Conservation (phyloP, 2,797 vertebrate genomes). For the Hemitrygon akajei region DNA sequence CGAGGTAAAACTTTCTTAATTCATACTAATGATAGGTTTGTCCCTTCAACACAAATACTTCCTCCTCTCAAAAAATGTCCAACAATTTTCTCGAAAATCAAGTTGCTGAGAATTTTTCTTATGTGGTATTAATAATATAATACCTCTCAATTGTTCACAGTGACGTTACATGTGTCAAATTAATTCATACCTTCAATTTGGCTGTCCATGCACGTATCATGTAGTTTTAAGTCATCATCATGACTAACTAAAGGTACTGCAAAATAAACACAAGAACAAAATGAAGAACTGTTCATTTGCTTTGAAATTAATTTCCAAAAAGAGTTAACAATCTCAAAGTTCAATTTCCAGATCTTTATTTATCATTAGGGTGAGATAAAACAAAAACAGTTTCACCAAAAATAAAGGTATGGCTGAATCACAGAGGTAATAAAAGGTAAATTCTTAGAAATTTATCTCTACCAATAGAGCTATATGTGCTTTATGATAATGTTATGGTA, state of each 20-base stretch:
- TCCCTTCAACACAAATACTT: not conserved
- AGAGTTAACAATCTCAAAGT: not conserved
- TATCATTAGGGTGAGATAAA: not conserved
- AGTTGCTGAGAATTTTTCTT: not conserved
- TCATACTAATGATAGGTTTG: not conserved
- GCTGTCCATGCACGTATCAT: slow-evolving; percentile 21
- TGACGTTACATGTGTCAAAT: not conserved
- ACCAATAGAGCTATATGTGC: too few relatives aligned
- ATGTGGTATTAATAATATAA: too few relatives aligned
- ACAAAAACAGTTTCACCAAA: not conserved
- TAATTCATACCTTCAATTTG: not conserved
- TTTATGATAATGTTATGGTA: too few relatives aligned
- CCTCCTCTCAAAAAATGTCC: not conserved
- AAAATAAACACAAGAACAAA: not conserved
- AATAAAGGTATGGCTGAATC: not conserved
- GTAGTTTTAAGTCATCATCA: not conserved
- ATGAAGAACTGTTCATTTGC: not conserved
- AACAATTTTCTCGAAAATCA: not conserved
- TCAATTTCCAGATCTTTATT: not conserved
- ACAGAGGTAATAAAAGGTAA: not conserved
- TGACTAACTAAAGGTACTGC: not conserved
- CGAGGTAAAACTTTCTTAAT: not conserved
- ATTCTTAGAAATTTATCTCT: too few relatives aligned
- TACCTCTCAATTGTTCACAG: not conserved
- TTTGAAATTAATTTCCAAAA: not conserved